These are phyloP conservation scores for Tethea ocularis DNA, from an alignment of 2,888 invertebrate species.

Conservation along the genomic window DNA sequence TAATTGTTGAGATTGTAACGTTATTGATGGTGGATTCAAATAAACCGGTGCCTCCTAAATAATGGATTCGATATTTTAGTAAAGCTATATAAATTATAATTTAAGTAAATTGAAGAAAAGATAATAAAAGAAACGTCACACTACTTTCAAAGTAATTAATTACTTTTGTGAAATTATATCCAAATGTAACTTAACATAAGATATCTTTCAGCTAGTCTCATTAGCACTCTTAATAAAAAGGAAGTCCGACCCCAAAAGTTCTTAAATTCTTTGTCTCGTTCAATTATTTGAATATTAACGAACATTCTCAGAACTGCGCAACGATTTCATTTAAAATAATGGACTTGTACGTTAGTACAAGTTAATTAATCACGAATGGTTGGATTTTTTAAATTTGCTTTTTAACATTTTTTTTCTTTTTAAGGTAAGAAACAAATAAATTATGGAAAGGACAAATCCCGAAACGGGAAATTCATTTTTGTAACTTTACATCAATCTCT, in stretches of 20 bases:
- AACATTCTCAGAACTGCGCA: neutral
- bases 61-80: too few relatives aligned
- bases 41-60: neutral
- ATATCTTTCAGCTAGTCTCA: too few relatives aligned
- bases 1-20: slow-evolving; percentile 29
- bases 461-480: slow-evolving; percentile 31
- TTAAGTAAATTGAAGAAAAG: too few relatives aligned
- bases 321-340: neutral
- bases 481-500: slow-evolving; percentile 45
- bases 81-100: too few relatives aligned
- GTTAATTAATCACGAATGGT: neutral
- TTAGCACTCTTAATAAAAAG: neutral
- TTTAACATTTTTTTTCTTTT: neutral
- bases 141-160: too few relatives aligned
- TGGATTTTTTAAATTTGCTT: neutral
- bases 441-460: neutral
- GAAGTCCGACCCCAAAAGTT: neutral
- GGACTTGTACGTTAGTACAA: neutral
- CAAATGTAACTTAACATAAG: too few relatives aligned
- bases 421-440: neutral
- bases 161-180: too few relatives aligned
- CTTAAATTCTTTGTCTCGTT: neutral
- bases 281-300: neutral
- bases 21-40: neutral
- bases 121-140: too few relatives aligned